Conservation (phyloP, 2,888 invertebrate genomes). For the Tineola bisselliella region DNA sequence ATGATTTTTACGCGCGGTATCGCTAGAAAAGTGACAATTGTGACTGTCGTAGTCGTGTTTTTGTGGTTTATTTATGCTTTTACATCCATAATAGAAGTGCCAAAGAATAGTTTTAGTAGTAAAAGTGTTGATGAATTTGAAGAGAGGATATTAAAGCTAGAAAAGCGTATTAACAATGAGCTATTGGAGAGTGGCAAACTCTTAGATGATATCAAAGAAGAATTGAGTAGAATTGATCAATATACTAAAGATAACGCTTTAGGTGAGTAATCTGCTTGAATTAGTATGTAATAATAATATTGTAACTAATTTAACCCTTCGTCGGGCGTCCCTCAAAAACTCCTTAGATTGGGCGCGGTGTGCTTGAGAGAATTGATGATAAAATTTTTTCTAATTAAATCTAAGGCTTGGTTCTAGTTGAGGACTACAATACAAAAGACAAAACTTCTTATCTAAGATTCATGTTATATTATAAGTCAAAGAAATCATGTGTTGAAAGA, state of each 20-base stretch:
- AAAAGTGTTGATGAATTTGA: conserved; percentile 29
- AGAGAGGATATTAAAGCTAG: conserved; percentile 31
- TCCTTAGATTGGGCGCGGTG: too few relatives aligned
- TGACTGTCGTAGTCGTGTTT: conserved; percentile 27
- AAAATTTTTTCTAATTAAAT: too few relatives aligned
- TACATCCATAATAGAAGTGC: conserved; percentile 33
- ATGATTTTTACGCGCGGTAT: conserved; percentile 7
- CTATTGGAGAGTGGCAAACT: conserved; percentile 36
- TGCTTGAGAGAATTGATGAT: too few relatives aligned
- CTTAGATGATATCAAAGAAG: conserved; percentile 32
- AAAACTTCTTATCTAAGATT: too few relatives aligned
- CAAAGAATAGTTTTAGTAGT: conserved; percentile 21
- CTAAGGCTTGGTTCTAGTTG: too few relatives aligned
- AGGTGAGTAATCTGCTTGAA: neutral
- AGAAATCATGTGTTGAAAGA: too few relatives aligned
- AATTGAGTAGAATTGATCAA: conserved; percentile 23
- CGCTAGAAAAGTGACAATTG: conserved; percentile 28
- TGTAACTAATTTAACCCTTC: too few relatives aligned
- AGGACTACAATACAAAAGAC: too few relatives aligned
- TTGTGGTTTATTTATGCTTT: conserved; percentile 43
- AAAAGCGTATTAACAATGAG: conserved; percentile 34
- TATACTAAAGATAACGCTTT: neutral
- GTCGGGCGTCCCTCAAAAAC: too few relatives aligned
- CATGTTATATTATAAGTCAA: too few relatives aligned
- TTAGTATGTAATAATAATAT: too few relatives aligned